Conservation (phyloP, 2,888 invertebrate genomes). For the Caenorhabditis japonica region DNA sequence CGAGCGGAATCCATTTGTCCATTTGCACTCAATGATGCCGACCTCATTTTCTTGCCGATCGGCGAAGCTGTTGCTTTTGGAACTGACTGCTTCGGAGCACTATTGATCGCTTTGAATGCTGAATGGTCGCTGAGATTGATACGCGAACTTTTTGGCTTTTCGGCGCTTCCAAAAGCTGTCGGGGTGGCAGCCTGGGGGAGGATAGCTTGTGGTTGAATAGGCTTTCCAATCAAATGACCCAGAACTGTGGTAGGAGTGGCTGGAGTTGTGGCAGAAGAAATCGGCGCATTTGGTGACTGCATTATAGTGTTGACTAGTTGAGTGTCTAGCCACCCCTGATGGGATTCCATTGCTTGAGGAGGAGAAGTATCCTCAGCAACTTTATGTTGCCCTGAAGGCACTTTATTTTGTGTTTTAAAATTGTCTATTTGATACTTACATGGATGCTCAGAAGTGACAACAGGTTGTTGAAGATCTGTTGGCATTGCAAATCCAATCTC, state of each 20-base stretch:
- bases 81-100: slow-evolving; percentile 27
- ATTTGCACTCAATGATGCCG: slow-evolving; percentile 19
- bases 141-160: slow-evolving; percentile 46
- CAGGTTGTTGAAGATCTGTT: slow-evolving; percentile 31
- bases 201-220: slow-evolving; percentile 52
- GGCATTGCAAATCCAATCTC: slow-evolving; percentile 48
- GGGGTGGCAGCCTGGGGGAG: slow-evolving; percentile 40
- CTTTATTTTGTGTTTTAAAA: too few relatives aligned
- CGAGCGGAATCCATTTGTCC: not conserved
- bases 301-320: slow-evolving; percentile 47
- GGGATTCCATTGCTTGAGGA: slow-evolving; percentile 5
- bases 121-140: slow-evolving; percentile 53
- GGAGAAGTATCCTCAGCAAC: slow-evolving; percentile 3
- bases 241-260: slow-evolving; percentile 29
- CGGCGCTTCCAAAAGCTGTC: slow-evolving; percentile 45
- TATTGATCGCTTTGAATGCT: slow-evolving; percentile 30
- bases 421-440: slow-evolving; percentile 10
- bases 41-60: slow-evolving; percentile 1
- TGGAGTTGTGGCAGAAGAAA: slow-evolving; percentile 21
- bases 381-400: slow-evolving; percentile 33
- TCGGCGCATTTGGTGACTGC: slow-evolving; percentile 27
- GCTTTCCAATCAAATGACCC: slow-evolving; percentile 43
- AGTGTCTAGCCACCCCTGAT: slow-evolving; percentile 45
- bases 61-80: slow-evolving; percentile 45
- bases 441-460: slow-evolving; percentile 40